phyloP scores from a whole-genome alignment of 2,888 invertebrate species.

The Drosophila acutilabella region DNA sequence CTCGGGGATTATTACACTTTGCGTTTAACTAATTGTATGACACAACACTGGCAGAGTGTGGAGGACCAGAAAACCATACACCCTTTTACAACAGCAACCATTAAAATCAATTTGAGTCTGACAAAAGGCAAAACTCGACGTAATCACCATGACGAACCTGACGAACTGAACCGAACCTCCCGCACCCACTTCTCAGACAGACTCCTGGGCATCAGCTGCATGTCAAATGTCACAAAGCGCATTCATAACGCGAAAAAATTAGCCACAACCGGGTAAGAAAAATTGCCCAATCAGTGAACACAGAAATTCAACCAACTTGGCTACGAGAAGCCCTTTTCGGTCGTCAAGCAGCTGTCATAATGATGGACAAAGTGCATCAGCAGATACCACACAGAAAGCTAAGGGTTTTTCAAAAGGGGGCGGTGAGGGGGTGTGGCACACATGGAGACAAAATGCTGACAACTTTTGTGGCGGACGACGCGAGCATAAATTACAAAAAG shows the following conservation, averaged over 20 bases:
- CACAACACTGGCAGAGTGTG: conserved; percentile 23
- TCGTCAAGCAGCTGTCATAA: conserved; percentile 79
- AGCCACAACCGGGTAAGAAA: conserved; percentile 63
- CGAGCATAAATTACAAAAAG: conserved; percentile 78
- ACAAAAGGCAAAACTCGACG: conserved; percentile 8
- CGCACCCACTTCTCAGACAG: background rate
- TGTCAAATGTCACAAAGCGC: conserved; percentile 76
- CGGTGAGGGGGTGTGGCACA: conserved; percentile 2
- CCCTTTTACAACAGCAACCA: conserved; percentile 18
- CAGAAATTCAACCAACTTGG: conserved; percentile 20
- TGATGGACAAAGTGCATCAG: conserved; percentile 80
- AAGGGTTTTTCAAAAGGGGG: background rate
- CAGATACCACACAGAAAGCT: conserved; percentile 31
- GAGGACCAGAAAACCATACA: conserved; percentile 6
- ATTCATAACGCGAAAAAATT: conserved; percentile 70
- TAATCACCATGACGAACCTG: conserved; percentile 71
- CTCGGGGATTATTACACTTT: conserved; percentile 38
- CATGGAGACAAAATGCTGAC: conserved; percentile 73
- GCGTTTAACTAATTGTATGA: conserved; percentile 30
- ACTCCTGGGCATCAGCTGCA: conserved; percentile 62
- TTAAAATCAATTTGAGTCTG: conserved; percentile 59
- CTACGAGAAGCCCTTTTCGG: conserved; percentile 61
- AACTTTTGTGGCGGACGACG: conserved; percentile 52
- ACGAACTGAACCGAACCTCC: background rate
- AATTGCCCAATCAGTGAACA: conserved; percentile 69